Evolutionary conservation across 2,113 vertebrate species (phyloP), one percentile per base, ranked within the genome.

Genomic region (Proteles cristata): DNA sequence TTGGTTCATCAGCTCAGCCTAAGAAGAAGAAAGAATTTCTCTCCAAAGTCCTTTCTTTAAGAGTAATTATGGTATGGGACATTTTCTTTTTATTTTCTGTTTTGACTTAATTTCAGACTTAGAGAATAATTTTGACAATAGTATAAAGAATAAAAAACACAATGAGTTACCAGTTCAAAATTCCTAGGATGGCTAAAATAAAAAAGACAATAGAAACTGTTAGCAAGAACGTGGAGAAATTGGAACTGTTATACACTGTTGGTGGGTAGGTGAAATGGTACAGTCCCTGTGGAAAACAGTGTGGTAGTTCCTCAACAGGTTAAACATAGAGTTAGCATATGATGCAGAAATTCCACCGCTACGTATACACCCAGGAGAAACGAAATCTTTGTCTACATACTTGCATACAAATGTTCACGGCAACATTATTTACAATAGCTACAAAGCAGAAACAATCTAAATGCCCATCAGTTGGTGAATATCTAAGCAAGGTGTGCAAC

Each of bases 51-150:
- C 26, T 79, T 84, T 93, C 14, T 50, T 84, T 79, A 73, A 39
- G 15, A 93, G 43, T 31, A 87, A 55, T 90, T 80, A 69, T 12
- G 31, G 63, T 45, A 93, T 17, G 58, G 19, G 15, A 53, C 7
- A 81, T 80, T 96, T 94, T 82, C 21, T 93, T 94, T 87, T n/a
- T 25, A 15, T 86, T 84, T 85, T 89, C 48, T 50, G 80, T 74
- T 81, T 96, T 92, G 25, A 66, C 45, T 71, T 68, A 19, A 58
- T 68, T 92, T 82, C 28, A 69, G 23, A 69, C 17, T 61, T 80
- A 65, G 2, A 85, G 45, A 71, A 73, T 69, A 53, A 8, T 58
- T 79, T 45, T 63, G 43, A 73, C 15, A 50, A 84, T 50, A n/a
- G 17, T 16, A 48, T 5, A 84, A 85, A 81, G 35, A 94, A 88